phyloP scores from a whole-genome alignment of 2,797 vertebrate genomes.

The Sebastiscus tertius region DNA sequence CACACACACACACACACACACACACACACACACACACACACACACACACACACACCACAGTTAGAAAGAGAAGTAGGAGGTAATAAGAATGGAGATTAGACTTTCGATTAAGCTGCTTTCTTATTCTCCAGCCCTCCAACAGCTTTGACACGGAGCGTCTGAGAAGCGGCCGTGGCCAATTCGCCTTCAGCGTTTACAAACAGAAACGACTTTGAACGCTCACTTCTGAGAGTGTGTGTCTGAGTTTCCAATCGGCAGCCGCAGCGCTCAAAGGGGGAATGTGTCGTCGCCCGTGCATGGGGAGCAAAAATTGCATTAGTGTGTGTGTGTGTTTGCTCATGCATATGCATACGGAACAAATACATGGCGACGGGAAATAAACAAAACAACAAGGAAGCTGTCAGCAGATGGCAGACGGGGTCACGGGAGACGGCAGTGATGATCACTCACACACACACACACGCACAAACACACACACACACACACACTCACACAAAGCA shows the following conservation, averaged over 20 bases:
- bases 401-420: slow-evolving; percentile 54
- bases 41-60: slow-evolving; percentile 23
- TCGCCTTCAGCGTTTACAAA: slow-evolving; percentile 59
- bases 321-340: slow-evolving; percentile 36
- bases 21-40: slow-evolving; percentile 14
- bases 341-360: slow-evolving; percentile 66
- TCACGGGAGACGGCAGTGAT: slow-evolving; percentile 51
- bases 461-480: not conserved
- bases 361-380: slow-evolving; percentile 54
- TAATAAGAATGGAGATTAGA: slow-evolving; percentile 75
- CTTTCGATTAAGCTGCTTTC: slow-evolving; percentile 69
- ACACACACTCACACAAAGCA: slow-evolving; percentile 15
- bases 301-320: slow-evolving; percentile 13
- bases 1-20: slow-evolving; percentile 17
- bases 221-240: slow-evolving; percentile 54
- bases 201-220: slow-evolving; percentile 62
- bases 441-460: not conserved
- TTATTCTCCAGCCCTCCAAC: slow-evolving; percentile 51
- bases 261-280: slow-evolving; percentile 43
- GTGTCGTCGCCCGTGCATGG: slow-evolving; percentile 41
- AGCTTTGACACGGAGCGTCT: slow-evolving; percentile 53
- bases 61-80: slow-evolving; percentile 40
- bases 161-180: slow-evolving; percentile 48
- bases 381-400: slow-evolving; percentile 67
- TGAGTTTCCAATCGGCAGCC: slow-evolving; percentile 55